phyloP scores from a whole-genome alignment of 2,113 vertebrate genomes.

The Eurystomus gularis region DNA sequence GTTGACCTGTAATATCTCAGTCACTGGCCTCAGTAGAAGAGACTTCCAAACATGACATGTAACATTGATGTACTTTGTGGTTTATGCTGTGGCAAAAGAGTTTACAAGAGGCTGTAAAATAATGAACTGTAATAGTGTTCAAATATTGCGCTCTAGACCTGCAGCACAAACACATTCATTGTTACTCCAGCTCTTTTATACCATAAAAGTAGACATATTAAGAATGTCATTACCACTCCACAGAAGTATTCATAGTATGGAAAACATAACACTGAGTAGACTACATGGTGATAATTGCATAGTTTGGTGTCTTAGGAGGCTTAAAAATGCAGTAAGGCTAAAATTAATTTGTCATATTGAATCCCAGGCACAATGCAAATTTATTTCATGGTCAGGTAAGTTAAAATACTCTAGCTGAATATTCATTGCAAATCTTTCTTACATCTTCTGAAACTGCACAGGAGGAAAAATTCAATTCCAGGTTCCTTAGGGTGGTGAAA shows the following conservation, averaged over 20 bases:
- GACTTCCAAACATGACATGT: neutral
- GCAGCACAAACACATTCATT: neutral
- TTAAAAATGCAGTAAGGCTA: neutral
- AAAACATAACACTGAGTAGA: neutral
- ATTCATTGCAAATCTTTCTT: neutral
- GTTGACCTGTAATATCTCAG: neutral
- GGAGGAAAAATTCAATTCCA: neutral
- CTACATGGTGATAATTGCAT: neutral
- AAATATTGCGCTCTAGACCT: neutral
- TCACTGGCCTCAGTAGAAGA: neutral
- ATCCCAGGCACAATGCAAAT: neutral
- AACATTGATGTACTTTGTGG: neutral
- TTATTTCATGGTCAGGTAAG: neutral
- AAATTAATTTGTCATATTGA: slow-evolving; percentile 17
- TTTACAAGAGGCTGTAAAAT: neutral
- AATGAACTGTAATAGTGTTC: neutral
- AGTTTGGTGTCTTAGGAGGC: neutral
- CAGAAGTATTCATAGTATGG: neutral
- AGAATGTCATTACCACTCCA: neutral
- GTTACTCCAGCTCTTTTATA: neutral
- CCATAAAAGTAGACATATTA: neutral
- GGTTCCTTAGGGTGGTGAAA: neutral
- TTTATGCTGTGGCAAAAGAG: neutral
- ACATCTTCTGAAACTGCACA: neutral
- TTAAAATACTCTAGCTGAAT: neutral